phyloP scores from a whole-genome alignment of 2,797 vertebrate species.

The Eurystomus glaucurus region DNA sequence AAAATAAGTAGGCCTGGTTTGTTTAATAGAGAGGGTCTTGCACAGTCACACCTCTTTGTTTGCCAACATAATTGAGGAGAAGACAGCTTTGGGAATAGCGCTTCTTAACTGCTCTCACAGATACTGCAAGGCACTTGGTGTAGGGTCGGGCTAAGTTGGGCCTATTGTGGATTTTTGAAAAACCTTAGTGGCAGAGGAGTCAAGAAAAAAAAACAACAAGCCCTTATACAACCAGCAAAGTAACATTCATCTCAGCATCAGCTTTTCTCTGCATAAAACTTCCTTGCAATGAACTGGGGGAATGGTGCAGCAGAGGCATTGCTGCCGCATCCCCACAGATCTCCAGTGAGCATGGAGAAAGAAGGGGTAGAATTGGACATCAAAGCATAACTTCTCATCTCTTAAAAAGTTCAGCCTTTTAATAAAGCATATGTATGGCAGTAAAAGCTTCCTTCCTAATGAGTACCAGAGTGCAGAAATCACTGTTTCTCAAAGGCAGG shows the following conservation, averaged over 20 bases:
- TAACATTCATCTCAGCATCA: neutral
- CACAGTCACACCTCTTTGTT: conserved; percentile 58
- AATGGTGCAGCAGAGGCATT: neutral
- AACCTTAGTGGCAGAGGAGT: conserved; percentile 1
- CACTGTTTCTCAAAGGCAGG: conserved; percentile 35
- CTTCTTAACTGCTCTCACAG: conserved; percentile 65
- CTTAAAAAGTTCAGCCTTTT: conserved; percentile 9
- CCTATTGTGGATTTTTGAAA: conserved; percentile 37
- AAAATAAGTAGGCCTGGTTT: conserved; percentile 55
- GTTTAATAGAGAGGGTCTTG: conserved; percentile 54
- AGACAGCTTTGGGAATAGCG: conserved; percentile 61
- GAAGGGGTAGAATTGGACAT: neutral
- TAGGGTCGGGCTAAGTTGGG: conserved; percentile 18
- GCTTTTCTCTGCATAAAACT: neutral
- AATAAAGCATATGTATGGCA: neutral
- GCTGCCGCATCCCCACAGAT: neutral
- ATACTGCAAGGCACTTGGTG: neutral
- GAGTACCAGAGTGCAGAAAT: conserved; percentile 29
- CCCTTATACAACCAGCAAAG: neutral
- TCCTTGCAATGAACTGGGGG: neutral
- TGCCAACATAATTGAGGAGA: conserved; percentile 60
- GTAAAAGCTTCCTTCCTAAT: conserved; percentile 44
- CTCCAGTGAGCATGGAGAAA: fast-evolving
- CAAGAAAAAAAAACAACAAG: neutral
- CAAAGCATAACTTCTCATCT: neutral